Evolutionary conservation across 2,797 vertebrate genomes (phyloP).

Genomic region (Hozukius guyotensis): DNA sequence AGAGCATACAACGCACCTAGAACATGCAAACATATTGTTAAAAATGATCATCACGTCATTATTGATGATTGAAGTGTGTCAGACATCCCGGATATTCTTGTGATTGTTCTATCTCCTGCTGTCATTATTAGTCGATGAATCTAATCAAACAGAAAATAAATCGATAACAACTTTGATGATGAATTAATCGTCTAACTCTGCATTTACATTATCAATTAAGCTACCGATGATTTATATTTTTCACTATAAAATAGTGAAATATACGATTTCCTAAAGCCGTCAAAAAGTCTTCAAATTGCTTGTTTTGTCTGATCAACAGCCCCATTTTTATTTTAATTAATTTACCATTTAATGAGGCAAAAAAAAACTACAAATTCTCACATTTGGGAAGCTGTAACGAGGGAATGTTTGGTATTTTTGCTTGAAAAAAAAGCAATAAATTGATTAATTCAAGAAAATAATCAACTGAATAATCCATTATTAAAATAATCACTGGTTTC

Average conservation of each 20-base stretch:
- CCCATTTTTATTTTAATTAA: neutral
- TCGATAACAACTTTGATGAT: neutral
- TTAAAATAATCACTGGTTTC: neutral
- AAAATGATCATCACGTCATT: neutral
- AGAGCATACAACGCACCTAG: neutral
- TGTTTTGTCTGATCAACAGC: neutral
- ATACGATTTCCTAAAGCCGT: neutral
- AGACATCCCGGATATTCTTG: neutral
- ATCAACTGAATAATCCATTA: neutral
- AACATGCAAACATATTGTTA: neutral
- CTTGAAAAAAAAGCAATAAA: neutral
- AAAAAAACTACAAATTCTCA: neutral
- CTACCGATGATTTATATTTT: accelerated
- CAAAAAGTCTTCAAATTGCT: neutral
- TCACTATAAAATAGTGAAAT: neutral
- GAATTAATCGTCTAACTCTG: neutral
- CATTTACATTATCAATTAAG: neutral
- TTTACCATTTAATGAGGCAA: neutral
- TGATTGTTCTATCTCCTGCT: neutral
- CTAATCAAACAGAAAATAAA: neutral
- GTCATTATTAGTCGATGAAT: neutral
- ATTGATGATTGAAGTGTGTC: neutral
- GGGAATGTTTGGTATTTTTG: neutral
- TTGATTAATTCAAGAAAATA: neutral
- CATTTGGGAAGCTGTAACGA: neutral